Percentiles rank a stretch among this genome's conserved stretches.
Conservation (phyloP, 2,113 vertebrate species). For the Puntigrus tetrazona region DNA sequence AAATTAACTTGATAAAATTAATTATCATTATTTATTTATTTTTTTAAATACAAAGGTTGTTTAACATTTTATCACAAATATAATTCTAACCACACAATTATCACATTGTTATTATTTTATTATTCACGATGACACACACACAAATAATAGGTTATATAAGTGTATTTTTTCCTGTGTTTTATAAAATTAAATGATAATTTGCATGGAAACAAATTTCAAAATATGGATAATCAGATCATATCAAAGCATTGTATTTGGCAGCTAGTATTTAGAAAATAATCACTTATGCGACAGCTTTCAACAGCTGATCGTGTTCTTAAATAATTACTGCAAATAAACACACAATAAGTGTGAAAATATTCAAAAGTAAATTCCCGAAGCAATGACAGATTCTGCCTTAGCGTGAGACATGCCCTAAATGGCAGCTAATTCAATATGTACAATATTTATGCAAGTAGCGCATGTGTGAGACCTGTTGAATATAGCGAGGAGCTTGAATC, state of each 20-base stretch:
- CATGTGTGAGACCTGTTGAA: background rate
- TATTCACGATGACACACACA: too few relatives aligned
- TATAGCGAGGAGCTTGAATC: conserved; percentile 16
- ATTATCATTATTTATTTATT: too few relatives aligned
- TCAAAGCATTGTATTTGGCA: background rate
- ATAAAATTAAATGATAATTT: too few relatives aligned
- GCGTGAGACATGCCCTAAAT: background rate
- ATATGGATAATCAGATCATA: background rate
- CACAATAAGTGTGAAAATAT: background rate
- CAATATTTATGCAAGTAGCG: conserved; percentile 13
- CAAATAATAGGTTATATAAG: too few relatives aligned
- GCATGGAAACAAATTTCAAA: background rate
- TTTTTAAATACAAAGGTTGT: too few relatives aligned
- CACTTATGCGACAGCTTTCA: too few relatives aligned
- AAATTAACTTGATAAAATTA: too few relatives aligned
- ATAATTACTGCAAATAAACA: background rate
- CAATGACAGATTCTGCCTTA: background rate
- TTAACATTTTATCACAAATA: too few relatives aligned
- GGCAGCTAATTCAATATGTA: background rate
- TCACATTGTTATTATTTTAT: too few relatives aligned
- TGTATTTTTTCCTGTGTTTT: too few relatives aligned
- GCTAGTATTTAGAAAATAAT: background rate
- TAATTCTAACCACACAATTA: too few relatives aligned
- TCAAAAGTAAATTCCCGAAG: background rate
- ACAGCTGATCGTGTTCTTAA: conserved; percentile 1